Conservation (phyloP, 2,888 invertebrate species). For the Polietes domitor region DNA sequence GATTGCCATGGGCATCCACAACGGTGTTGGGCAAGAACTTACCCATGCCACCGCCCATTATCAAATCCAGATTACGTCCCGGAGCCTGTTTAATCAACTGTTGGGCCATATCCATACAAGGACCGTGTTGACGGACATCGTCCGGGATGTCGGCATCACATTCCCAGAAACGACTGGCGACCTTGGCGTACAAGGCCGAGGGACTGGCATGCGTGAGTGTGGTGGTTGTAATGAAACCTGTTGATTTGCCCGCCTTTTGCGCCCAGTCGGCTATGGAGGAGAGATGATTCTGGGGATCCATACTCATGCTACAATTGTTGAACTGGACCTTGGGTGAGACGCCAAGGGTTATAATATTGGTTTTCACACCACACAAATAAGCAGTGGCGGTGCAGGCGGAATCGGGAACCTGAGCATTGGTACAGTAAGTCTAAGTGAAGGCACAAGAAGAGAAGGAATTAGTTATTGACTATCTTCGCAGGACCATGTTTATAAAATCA, state of each 20-base stretch:
- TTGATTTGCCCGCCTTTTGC: constrained; percentile 83
- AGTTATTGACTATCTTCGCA: too few species aligned
- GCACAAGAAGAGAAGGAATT: too few species aligned
- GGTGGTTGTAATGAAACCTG: constrained; percentile 89
- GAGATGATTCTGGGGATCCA: constrained; percentile 83
- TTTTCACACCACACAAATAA: constrained; percentile 85
- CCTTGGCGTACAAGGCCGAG: constrained; percentile 84
- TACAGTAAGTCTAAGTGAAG: constrained; percentile 82
- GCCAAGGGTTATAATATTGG: constrained; percentile 85
- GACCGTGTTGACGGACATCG: constrained; percentile 42
- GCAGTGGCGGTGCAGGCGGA: constrained; percentile 84
- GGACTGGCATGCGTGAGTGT: constrained; percentile 91
- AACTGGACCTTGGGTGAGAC: constrained; percentile 85
- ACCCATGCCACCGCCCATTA: constrained; percentile 88
- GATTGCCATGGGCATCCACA: constrained; percentile 80
- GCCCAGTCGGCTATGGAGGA: constrained; percentile 87
- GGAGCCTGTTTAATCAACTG: constrained; percentile 86
- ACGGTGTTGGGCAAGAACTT: constrained; percentile 84
- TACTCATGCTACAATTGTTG: constrained; percentile 84
- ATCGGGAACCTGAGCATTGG: constrained; percentile 86
- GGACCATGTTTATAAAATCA: too few species aligned
- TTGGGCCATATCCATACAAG: constrained; percentile 87
- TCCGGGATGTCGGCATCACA: constrained; percentile 82
- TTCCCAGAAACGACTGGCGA: constrained; percentile 87
- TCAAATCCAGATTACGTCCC: constrained; percentile 87